These are phyloP conservation scores for Fistularia tabacaria DNA, from an alignment of 2,797 vertebrate species.

Conservation along the genomic window DNA sequence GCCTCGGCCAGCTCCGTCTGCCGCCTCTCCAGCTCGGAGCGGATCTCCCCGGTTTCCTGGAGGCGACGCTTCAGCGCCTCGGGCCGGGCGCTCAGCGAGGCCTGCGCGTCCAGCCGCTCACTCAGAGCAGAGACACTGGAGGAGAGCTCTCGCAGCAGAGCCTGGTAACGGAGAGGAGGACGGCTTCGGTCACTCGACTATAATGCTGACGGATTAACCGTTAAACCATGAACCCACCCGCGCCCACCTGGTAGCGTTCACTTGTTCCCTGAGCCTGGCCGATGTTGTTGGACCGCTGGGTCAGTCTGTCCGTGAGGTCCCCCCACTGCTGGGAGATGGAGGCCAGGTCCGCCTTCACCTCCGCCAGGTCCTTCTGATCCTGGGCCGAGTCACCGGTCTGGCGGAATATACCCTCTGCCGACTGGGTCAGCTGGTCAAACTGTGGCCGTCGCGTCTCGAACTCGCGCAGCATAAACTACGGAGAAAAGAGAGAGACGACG, in stretches of 20 bases:
- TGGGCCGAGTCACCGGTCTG: constrained; percentile 75
- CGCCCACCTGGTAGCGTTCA: constrained; percentile 80
- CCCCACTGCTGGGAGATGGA: constrained; percentile 88
- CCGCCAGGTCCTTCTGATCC: constrained; percentile 74
- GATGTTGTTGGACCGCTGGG: constrained; percentile 85
- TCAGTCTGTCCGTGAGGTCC: constrained; percentile 81
- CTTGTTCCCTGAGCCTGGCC: constrained; percentile 91
- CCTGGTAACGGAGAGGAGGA: constrained; percentile 32
- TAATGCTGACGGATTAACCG: neutral
- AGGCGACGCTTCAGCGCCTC: constrained; percentile 89
- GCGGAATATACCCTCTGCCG: constrained; percentile 86
- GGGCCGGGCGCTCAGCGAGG: constrained; percentile 87
- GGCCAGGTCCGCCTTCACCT: constrained; percentile 84
- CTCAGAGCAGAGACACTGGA: constrained; percentile 81
- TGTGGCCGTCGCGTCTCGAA: constrained; percentile 91
- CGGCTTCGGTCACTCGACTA: neutral
- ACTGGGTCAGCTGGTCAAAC: constrained; percentile 90
- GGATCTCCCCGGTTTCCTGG: constrained; percentile 93
- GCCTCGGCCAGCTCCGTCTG: constrained; percentile 82
- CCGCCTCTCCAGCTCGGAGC: constrained; percentile 86
- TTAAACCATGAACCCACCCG: neutral
- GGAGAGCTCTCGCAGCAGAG: constrained; percentile 82
- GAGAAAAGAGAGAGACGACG: neutral
- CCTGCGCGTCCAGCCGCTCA: constrained; percentile 82
- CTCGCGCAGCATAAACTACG: constrained; percentile 97